Base-by-base conservation (phyloP, 1,140 invertebrate species). In the Euwallacea similis region DNA sequence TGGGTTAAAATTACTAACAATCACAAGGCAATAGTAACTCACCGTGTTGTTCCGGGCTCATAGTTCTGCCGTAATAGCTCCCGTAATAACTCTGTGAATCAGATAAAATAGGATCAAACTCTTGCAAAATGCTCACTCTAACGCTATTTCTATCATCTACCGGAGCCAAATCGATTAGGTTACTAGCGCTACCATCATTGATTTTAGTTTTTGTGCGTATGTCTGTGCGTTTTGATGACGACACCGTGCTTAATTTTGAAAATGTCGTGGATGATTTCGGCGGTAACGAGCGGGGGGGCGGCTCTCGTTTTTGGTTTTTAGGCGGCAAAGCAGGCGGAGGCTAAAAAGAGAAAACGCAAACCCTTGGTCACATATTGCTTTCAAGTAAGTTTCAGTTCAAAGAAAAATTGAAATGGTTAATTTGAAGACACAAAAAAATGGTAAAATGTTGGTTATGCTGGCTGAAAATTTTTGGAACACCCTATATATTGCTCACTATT, bases 81-180 rank as follows among this genome's bases (percentile, higher is more conserved):
- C 70, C 73, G 69, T 85, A 82, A 76, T 81, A 85, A 79, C 85
- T 76, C 90, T 83, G 86, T 72, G 92, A 84, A 72, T 72, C 71
- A 72, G 71, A 72, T 64, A 72, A 72, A 79, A 95, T 84, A 71
- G 91, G 92, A 86, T 94, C 91, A 82, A 94, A 93, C 64, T 90
- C 91, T 82, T 93, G 91, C 75, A 94, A 81, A 71, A 94, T 90
- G 81, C 91, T 92, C 69, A 91, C 90, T 80, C 90, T 85, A 72
- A 89, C 88, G 77, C 87, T 86, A 80, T 86, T 86, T 62, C 85
- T 79, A 67, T 73, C 81, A 76, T 75, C 83, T 79, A 75, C 81
- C 64, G 76, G 80, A 78, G 78, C 83, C 76, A 83, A 78, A 78
- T 86, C 84, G 66, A 86, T 86, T 13, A 86, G 78, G 78, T 86